A percentile compares a stretch with the other conserved stretches of the same genome.
phyloP scores from a whole-genome alignment of 2,888 invertebrate genomes.

The Chaetoderma sp. region DNA sequence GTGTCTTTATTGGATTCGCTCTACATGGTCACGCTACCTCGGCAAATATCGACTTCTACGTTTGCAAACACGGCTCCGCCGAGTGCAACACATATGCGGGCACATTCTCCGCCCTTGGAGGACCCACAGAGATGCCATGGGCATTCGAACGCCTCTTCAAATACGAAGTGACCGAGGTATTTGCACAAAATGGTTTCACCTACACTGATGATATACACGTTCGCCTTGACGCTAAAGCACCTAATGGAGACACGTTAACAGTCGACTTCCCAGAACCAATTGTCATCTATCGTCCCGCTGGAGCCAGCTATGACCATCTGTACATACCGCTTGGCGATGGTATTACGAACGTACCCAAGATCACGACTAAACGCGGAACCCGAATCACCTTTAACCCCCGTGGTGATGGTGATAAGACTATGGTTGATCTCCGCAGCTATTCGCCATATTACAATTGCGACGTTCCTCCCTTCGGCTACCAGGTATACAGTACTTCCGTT shows the following conservation, averaged over 20 bases:
- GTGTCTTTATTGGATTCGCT: slow-evolving; percentile 22
- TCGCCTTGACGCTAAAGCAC: background rate
- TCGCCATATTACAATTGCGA: slow-evolving; percentile 25
- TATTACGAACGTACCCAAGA: slow-evolving; percentile 15
- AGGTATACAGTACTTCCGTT: slow-evolving; percentile 17
- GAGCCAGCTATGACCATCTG: background rate
- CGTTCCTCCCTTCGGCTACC: slow-evolving; percentile 30
- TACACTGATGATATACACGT: slow-evolving; percentile 13
- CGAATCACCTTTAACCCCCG: slow-evolving; percentile 27
- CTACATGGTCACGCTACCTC: slow-evolving; percentile 9
- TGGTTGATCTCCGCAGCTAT: slow-evolving; percentile 32
- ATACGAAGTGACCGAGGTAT: slow-evolving; percentile 22
- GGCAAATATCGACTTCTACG: slow-evolving; percentile 25
- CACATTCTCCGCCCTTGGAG: slow-evolving; percentile 20
- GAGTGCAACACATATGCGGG: slow-evolving; percentile 16
- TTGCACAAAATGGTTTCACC: background rate
- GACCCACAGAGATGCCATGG: slow-evolving; percentile 27
- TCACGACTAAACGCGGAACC: slow-evolving; percentile 33
- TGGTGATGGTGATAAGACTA: background rate
- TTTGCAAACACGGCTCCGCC: background rate
- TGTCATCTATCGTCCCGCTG: background rate
- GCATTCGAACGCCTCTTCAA: slow-evolving; percentile 27
- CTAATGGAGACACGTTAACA: background rate
- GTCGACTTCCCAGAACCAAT: background rate
- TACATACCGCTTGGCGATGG: background rate